Evolutionary conservation across 2,888 invertebrate genomes (phyloP), one percentile per base, ranked within the genome.

Genomic region (Chromoteleia sp.): DNA sequence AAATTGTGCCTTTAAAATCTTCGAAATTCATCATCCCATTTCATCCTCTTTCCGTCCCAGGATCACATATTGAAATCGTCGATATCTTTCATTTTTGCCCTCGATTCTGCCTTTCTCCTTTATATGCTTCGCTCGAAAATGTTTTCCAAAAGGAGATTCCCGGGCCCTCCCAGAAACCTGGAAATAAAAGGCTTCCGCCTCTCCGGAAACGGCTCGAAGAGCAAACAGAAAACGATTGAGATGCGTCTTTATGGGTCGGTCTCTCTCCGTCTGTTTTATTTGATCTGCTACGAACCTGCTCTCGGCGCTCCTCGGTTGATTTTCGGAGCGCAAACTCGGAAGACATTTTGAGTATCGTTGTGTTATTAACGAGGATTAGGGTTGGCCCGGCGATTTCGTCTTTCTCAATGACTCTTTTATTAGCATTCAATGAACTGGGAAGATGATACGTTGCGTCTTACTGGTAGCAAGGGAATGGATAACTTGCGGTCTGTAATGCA

Each of bases 161-260:
- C 67, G 73, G 29, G 36, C 73, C 73, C 74, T 78, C 50, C 33
- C 25, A 52, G 79, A 68, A 79, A 68, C 59, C 30, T 79, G 67
- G 67, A 74, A 74, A 79, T 79, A 79, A 79, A 79, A 79, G 79
- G 59, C 79, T 67, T 79, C 79, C 79, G 79, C 17, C 59, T 74
- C 68, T 48, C 74, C 75, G 81, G 71, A 76, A 81, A 71, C 75
- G 71, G 81, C 59, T 80, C 74, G 75, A 58, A 71, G 71, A 81
- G 71, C 81, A 81, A 81, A 76, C 71, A 81, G 70, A 76, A 76
- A 76, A 76, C 71, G 65, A 67, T 73, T 71, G 65, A 30, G 70
- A 65, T 58, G 80, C 80, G 74, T 80, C 80, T 75, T 80, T 80
- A 75, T 52, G 70, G 41, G 45, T 50, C 54, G 71, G 48, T 39